Evolutionary conservation across 2,797 vertebrate genomes (phyloP).

Genomic region (Sandelia bainsii): DNA sequence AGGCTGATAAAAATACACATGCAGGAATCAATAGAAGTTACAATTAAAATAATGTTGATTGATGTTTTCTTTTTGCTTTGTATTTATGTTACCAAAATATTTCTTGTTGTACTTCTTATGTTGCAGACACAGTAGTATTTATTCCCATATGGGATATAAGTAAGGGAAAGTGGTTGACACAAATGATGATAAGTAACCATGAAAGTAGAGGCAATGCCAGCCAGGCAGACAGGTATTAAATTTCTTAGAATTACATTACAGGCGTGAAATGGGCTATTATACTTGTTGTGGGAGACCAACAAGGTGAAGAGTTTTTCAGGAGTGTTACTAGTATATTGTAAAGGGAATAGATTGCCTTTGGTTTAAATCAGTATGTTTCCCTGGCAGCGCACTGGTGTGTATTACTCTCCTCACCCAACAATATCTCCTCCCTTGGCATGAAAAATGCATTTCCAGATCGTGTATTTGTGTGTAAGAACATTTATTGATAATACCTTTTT

Average conservation of each 20-base stretch:
- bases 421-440: constrained; percentile 17
- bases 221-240: constrained; percentile 25
- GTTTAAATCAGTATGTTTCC: constrained; percentile 40
- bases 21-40: not conserved
- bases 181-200: not conserved
- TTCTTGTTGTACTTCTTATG: not conserved
- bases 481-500: constrained; percentile 83
- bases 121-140: not conserved
- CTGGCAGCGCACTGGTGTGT: constrained; percentile 22
- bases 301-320: constrained; percentile 40
- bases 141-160: not conserved
- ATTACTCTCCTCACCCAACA: constrained; percentile 7
- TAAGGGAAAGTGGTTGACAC: constrained; percentile 14
- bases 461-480: constrained; percentile 17
- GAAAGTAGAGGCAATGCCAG: constrained; percentile 5
- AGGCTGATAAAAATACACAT: constrained; percentile 5
- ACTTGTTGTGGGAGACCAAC: constrained; percentile 41
- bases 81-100: not conserved
- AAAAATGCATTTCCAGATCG: constrained; percentile 5
- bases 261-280: constrained; percentile 27
- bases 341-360: constrained; percentile 47
- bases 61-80: not conserved
- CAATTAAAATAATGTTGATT: not conserved
- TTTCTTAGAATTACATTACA: constrained; percentile 49
- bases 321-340: constrained; percentile 18